Base-by-base conservation (phyloP, 2,113 vertebrate genomes). In the Pica pica region DNA sequence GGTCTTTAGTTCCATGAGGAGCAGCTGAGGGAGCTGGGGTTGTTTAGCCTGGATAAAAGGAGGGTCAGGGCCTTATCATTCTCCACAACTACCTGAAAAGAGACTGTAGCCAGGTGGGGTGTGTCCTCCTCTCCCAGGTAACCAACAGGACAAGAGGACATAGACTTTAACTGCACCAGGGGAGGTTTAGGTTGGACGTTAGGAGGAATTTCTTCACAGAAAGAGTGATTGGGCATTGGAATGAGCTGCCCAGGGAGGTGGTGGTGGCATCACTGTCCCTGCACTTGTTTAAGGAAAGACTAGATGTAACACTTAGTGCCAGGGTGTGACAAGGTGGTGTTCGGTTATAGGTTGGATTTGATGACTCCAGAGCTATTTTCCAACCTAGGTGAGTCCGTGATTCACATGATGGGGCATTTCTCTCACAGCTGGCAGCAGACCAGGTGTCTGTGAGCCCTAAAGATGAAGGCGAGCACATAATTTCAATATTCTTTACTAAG, bases 341-440 rank as follows among this genome's bases (percentile, higher is more conserved):
- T 67, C 0, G 0, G 11, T 30, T 28, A 7, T 1, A n/a, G 16
- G 7, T 10, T 26, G 39, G 11, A 21, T 44, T 67, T 7, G 0
- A 30, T 46, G 37, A 30, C 11, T 13, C 4, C 23, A 39, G 19
- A 67, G n/a, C 24, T 53, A 39, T 46, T 68, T 60, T 68, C 53
- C 78, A 53, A 10, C 11, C 13, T 9, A 23, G 28, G 0, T 17
- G 33, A 47, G n/a, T 18, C 24, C 1, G 3, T 26, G 11, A 80
- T 11, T 76, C 30, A 11, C 22, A 4, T 60, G 27, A 37, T 19
- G 28, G 18, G 30, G 10, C 19, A 7, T 49, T 60, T 61, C 15
- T 65, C 31, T 14, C 33, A 10, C n/a, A 60, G 44, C 47, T 27
- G 39, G 44, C 35, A 41, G 61, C 47, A 26, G 11, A 17, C 16